Evolutionary conservation across 2,888 invertebrate species (phyloP), one percentile per base, ranked within the genome.

Genomic region (Sepiola atlantica): DNA sequence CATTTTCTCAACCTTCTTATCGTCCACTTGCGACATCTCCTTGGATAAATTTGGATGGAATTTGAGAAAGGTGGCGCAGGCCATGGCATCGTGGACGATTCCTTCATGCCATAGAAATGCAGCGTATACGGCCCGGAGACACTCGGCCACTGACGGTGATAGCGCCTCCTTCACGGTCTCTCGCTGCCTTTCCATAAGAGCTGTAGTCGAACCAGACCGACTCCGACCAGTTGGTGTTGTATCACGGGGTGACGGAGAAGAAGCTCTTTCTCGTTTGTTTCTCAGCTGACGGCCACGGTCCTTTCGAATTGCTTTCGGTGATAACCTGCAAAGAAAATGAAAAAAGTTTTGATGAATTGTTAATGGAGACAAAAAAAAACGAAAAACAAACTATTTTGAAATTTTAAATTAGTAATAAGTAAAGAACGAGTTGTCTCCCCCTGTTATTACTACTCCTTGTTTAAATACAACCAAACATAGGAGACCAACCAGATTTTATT

Each of bases 21-120:
- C 95, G 24, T 96, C 96, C 95, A 96, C 96, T 92, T 96, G 95
- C 14, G 96, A 96, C 96, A 96, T 96, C 94, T 96, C 96, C 94
- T 97, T 97, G n/a, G 96, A 95, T 24, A 97, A 96, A 95, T 97
- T 97, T 91, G 97, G 97, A 95, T 97, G 97, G 95, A 99, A 99
- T 97, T 99, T 99, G 20, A 99, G 98, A 97, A 99, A 99, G 0
- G 99, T 99, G 0, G 99, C 99, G 97, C 99, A 99, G 0, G 99
- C 99, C 98, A 99, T 99, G 16, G 99, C 99, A 97, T 99, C 99
- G 97, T 99, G 99, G 0, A 99, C 99, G 93, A 99, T 98, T 28
- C 99, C 99, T 97, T 99, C 99, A 97, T 99, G 99, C 99, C 99
- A 99, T 1, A 99, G 97, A 96, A 99, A 98, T 0, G 99, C 99